Percentiles rank a stretch among this genome's conserved stretches.
Evolutionary conservation across 2,797 vertebrate species (phyloP).

Genomic region (Anguilla anguilla): DNA sequence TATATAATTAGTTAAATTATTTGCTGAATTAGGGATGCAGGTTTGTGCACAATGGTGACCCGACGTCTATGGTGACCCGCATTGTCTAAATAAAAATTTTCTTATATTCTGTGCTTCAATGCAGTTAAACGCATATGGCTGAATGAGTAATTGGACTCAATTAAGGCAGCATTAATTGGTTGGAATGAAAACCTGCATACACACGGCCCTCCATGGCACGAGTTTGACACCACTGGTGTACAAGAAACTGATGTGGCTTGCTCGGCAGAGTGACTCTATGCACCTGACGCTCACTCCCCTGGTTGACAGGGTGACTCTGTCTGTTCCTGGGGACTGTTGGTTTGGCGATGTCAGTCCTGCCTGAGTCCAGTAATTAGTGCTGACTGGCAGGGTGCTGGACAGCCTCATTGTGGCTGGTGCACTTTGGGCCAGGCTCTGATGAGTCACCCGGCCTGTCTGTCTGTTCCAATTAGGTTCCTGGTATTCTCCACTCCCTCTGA

Average conservation of each 20-base stretch:
- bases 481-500: neutral
- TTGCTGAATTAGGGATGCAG: too few relatives aligned
- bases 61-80: too few relatives aligned
- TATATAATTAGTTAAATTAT: too few relatives aligned
- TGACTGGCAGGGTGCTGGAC: slow-evolving; percentile 13
- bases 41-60: too few relatives aligned
- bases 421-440: slow-evolving; percentile 18
- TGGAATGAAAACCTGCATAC: too few relatives aligned
- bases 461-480: slow-evolving; percentile 11
- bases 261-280: neutral
- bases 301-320: neutral
- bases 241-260: neutral
- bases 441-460: slow-evolving; percentile 12
- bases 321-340: neutral
- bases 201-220: too few relatives aligned
- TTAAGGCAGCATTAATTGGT: too few relatives aligned
- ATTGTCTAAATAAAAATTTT: too few relatives aligned
- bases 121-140: too few relatives aligned
- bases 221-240: too few relatives aligned
- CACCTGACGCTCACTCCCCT: neutral
- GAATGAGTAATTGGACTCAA: too few relatives aligned
- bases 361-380: slow-evolving; percentile 23
- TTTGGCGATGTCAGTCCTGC: slow-evolving; percentile 2
- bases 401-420: slow-evolving; percentile 9
- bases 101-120: too few relatives aligned